phyloP scores from a whole-genome alignment of 2,797 vertebrate genomes.

The Clamator glandarius region DNA sequence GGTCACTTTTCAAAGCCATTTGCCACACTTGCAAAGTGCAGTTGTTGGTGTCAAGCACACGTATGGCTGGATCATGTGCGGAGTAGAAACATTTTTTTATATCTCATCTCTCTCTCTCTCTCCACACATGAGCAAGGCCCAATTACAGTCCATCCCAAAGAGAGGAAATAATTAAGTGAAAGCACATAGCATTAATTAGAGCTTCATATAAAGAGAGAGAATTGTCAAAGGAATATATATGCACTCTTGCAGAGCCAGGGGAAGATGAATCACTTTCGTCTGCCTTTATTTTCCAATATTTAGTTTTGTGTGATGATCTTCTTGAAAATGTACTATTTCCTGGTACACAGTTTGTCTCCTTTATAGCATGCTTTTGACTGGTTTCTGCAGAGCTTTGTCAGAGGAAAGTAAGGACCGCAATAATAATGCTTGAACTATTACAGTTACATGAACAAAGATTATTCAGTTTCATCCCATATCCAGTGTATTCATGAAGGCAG shows the following conservation, averaged over 20 bases:
- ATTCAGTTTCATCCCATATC: not conserved
- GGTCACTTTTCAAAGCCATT: not conserved
- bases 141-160: not conserved
- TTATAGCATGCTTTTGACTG: not conserved
- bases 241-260: not conserved
- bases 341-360: not conserved
- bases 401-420: not conserved
- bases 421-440: not conserved
- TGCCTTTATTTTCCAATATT: conserved; percentile 1
- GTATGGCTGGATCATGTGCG: not conserved
- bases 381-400: not conserved
- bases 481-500: not conserved
- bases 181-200: not conserved
- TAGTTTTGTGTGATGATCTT: not conserved
- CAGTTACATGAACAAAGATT: not conserved
- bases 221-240: not conserved
- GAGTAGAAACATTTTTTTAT: not conserved
- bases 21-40: not conserved
- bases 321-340: not conserved
- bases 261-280: not conserved
- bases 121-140: not conserved
- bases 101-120: not conserved
- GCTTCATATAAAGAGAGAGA: not conserved
- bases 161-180: conserved; percentile 4
- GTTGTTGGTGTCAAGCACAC: not conserved